A percentile compares a stretch with the other conserved stretches of the same genome.
These are phyloP conservation scores for Scomber japonicus DNA, from an alignment of 2,113 vertebrate species.

Conservation along the genomic window DNA sequence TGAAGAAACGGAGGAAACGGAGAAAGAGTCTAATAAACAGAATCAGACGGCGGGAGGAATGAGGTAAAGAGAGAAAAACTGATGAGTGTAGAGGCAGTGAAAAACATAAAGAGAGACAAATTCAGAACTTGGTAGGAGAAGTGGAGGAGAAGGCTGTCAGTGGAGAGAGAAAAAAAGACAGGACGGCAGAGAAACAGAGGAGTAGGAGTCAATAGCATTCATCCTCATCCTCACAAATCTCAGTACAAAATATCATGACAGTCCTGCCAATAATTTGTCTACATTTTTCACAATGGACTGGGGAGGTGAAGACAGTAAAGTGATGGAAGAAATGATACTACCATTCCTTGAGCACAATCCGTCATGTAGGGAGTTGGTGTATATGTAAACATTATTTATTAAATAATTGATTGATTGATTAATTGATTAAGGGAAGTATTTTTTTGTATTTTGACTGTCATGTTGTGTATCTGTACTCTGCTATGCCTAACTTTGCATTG, in stretches of 20 bases:
- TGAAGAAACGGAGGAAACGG: slow-evolving; percentile 45
- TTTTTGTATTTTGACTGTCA: background rate
- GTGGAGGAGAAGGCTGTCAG: background rate
- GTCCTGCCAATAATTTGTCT: no score
- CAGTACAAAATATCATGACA: no score
- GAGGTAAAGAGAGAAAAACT: background rate
- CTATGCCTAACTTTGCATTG: background rate
- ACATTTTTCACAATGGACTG: no score
- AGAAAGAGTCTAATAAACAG: slow-evolving; percentile 33
- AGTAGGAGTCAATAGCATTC: background rate
- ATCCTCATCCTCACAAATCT: no score
- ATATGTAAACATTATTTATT: no score
- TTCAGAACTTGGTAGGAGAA: background rate
- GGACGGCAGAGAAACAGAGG: background rate
- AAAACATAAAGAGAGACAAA: background rate
- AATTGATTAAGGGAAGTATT: background rate
- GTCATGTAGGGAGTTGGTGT: no score
- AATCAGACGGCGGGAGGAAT: slow-evolving; percentile 2
- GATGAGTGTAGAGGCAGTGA: background rate
- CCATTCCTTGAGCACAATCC: no score
- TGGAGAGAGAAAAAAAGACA: background rate
- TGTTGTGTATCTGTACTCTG: background rate
- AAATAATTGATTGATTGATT: no score
- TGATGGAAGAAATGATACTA: no score
- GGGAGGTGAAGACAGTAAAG: no score